Evolutionary conservation across 2,113 vertebrate genomes (phyloP).

Genomic region (Tragulus kanchil): DNA sequence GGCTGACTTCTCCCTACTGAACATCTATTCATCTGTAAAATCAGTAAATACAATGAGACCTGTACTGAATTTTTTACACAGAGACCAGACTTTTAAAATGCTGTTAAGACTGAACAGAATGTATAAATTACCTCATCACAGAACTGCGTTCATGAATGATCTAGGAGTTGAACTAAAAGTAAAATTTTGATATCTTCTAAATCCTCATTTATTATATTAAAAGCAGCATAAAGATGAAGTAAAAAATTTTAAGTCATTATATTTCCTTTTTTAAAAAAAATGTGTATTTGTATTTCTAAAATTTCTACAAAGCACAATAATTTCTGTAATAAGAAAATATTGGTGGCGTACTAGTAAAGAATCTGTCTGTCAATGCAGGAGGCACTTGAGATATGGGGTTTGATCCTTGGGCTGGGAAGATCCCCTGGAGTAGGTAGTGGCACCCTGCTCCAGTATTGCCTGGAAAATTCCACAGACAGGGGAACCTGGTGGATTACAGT

Average conservation of each 20-base stretch:
- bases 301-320: not conserved
- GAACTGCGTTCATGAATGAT: not conserved
- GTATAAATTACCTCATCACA: not conserved
- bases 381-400: not conserved
- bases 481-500: not conserved
- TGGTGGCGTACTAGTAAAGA: not conserved
- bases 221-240: too few species aligned
- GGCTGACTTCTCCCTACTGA: slow-evolving; percentile 2
- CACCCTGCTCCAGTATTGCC: not conserved
- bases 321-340: not conserved
- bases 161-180: not conserved
- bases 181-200: not conserved
- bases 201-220: too few species aligned
- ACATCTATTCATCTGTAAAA: slow-evolving; percentile 4
- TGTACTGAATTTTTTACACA: not conserved
- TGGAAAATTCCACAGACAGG: not conserved
- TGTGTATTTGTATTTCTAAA: not conserved
- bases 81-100: slow-evolving; percentile 27
- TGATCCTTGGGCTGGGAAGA: not conserved
- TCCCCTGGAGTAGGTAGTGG: not conserved
- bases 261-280: not conserved
- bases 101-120: not conserved
- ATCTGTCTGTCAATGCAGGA: not conserved
- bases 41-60: not conserved
- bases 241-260: not conserved